Evolutionary conservation across 2,888 invertebrate species (phyloP).

Genomic region (Sthenelais limicola): DNA sequence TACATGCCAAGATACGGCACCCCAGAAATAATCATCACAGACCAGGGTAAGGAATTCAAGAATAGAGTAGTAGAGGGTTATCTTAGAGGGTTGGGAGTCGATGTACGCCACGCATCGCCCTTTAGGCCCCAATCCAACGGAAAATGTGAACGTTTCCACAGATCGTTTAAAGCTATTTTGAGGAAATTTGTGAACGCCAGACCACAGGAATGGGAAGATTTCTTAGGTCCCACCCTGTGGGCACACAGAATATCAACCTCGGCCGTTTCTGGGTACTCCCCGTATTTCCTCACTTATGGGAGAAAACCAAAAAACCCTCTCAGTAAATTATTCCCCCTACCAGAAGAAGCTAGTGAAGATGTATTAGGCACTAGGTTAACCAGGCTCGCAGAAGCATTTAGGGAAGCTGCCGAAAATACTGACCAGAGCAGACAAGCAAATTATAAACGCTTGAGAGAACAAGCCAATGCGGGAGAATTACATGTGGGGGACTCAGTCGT

Average conservation of each 20-base stretch:
- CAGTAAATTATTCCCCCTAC: too few relatives aligned
- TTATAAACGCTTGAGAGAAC: too few relatives aligned
- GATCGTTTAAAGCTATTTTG: constrained; percentile 24
- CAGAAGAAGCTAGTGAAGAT: too few relatives aligned
- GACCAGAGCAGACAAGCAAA: too few relatives aligned
- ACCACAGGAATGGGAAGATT: constrained; percentile 13
- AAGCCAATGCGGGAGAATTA: too few relatives aligned
- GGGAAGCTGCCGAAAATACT: too few relatives aligned
- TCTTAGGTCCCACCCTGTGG: constrained; percentile 8
- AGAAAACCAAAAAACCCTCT: too few relatives aligned
- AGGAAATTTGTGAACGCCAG: constrained; percentile 27
- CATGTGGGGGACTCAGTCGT: too few relatives aligned
- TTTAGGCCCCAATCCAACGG: constrained; percentile 25
- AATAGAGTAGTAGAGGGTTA: background rate
- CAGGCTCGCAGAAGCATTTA: too few relatives aligned
- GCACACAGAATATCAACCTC: constrained; percentile 11
- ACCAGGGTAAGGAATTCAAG: constrained; percentile 20
- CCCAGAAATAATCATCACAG: background rate
- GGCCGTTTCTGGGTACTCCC: constrained; percentile 6
- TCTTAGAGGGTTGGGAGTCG: background rate
- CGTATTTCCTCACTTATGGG: constrained; percentile 21
- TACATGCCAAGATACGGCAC: constrained; percentile 12
- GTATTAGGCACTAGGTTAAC: too few relatives aligned
- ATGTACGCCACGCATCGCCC: background rate
- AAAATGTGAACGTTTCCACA: constrained; percentile 2